A percentile compares a stretch with the other conserved stretches of the same genome.
Evolutionary conservation across 2,888 invertebrate genomes (phyloP).

Genomic region (Aporophyla nigra): DNA sequence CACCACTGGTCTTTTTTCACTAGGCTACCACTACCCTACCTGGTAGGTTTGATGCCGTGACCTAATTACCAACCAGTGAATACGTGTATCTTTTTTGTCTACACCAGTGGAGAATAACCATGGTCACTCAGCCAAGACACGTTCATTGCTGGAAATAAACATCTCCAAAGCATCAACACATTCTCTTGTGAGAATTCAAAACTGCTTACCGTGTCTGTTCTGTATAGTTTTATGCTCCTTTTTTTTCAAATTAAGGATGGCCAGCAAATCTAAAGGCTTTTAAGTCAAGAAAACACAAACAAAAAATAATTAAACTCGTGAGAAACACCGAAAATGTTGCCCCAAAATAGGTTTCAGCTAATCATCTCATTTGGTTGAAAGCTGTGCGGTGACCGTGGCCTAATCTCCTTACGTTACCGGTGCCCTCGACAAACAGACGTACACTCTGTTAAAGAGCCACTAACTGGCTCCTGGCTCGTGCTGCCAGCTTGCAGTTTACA

Average conservation of each 20-base stretch:
- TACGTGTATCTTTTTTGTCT: neutral
- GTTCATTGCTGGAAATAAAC: neutral
- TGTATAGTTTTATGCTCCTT: neutral
- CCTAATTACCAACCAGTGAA: too few species aligned
- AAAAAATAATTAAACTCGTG: constrained; percentile 26
- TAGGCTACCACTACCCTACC: too few species aligned
- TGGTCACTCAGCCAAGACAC: too few species aligned
- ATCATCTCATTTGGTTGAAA: constrained; percentile 55
- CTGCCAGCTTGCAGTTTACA: constrained; percentile 70
- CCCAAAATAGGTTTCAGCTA: constrained; percentile 30
- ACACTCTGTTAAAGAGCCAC: constrained; percentile 68
- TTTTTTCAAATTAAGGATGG: neutral
- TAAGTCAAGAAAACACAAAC: constrained; percentile 7
- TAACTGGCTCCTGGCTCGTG: constrained; percentile 65
- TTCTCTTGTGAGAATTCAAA: neutral
- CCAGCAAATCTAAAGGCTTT: neutral
- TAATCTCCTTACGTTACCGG: constrained; percentile 49
- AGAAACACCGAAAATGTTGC: constrained; percentile 6
- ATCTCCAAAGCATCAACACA: neutral
- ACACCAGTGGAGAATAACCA: neutral
- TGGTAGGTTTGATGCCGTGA: too few species aligned
- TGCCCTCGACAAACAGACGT: constrained; percentile 61
- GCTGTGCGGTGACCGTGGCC: constrained; percentile 46
- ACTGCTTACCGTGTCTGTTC: neutral
- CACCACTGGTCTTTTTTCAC: too few species aligned